These are phyloP conservation scores for Styela plicata DNA, from an alignment of 23 tunicate genomes.

Conservation along the genomic window DNA sequence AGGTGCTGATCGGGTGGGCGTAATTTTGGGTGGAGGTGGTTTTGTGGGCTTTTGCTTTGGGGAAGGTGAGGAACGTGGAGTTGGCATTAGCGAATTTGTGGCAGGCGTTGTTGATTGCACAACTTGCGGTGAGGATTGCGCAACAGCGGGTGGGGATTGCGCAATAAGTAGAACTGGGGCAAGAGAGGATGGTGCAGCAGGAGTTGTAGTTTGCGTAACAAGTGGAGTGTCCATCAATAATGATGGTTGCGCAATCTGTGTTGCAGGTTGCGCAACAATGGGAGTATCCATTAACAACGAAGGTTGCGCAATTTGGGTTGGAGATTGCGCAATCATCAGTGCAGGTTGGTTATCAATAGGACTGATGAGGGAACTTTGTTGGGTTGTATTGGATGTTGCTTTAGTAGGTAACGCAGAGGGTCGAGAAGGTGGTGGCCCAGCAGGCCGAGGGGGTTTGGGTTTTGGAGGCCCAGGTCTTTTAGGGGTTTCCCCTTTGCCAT, in stretches of 20 bases:
- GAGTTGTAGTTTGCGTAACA: background rate
- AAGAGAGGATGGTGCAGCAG: background rate
- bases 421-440: slow-evolving; percentile 11
- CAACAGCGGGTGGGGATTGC: background rate
- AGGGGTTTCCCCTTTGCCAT: background rate
- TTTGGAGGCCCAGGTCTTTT: background rate
- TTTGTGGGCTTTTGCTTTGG: slow-evolving; percentile 36
- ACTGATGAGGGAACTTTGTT: background rate
- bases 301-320: background rate
- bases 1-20: slow-evolving; percentile 11
- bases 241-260: background rate
- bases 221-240: background rate
- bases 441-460: background rate
- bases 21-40: slow-evolving; percentile 46
- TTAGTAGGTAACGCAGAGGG: slow-evolving; percentile 15
- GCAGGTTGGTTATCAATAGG: slow-evolving; percentile 8
- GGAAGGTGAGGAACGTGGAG: background rate
- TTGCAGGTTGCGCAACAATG: background rate
- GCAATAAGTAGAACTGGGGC: background rate
- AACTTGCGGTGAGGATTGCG: background rate
- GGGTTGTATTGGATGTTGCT: background rate
- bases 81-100: background rate
- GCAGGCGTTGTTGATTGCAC: background rate
- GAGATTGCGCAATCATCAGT: background rate
- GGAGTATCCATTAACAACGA: background rate